Evolutionary conservation across 2,797 vertebrate genomes (phyloP), one percentile per base, ranked within the genome.

Genomic region (Rhinatrema bivittatum): DNA sequence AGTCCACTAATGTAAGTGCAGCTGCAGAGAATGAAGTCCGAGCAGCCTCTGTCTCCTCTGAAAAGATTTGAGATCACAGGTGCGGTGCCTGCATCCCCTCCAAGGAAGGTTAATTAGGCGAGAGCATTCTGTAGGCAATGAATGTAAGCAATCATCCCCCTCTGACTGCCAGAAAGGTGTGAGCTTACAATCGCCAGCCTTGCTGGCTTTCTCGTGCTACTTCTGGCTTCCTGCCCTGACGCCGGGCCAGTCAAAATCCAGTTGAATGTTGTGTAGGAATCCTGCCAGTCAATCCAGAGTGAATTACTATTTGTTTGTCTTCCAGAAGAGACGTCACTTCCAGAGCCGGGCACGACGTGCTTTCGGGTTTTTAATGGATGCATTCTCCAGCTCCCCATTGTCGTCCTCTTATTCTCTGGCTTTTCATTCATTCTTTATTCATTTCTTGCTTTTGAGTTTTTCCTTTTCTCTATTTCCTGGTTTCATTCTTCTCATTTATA

Each of bases 1-100:
- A 20, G n/a, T 38, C 60, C 42, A 65, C 72, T 62, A 69, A 65
- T 58, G 59, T 41, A 42, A 24, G 41, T 2, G 62, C 82, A 85
- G 82, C 82, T 85, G 82, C 63, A 44, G 53, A 39, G 47, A 36
- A 33, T 39, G 17, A 16, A 16, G 13, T 28, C 41, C 20, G 38
- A 34, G 38, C 48, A 39, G 2, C 56, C 42, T 3, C 44, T 53
- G 50, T 30, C 53, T 39, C 25, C 42, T 50, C 47, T 53, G 60
- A 60, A 10, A 46, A 42, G 55, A 29, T 23, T 49, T 38, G 46
- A 60, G 58, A 53, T 46, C 61, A 53, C 70, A 68, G 67, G 70
- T 68, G 71, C 56, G 47, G 56, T 46, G 47, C 50, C 39, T 46
- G 7, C 33, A 17, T 30, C n/a, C 22, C 44, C 4, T 53, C 55